A percentile compares a stretch with the other conserved stretches of the same genome.
phyloP scores from a whole-genome alignment of 1,140 invertebrate genomes.

The Cheumatopsyche charites region DNA sequence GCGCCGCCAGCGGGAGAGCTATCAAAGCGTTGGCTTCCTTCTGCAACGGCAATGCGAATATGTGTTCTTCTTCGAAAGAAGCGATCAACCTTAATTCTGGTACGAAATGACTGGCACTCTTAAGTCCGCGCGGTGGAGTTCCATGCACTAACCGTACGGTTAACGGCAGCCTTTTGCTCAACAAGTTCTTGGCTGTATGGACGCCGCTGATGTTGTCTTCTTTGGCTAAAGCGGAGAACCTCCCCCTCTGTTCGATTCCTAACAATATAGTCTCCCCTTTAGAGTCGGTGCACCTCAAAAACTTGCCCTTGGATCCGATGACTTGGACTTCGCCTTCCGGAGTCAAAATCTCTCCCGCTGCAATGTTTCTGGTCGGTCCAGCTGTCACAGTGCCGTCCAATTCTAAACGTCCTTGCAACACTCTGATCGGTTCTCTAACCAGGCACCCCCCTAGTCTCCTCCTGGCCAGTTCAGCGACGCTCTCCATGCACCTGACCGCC shows the following conservation, averaged over 20 bases:
- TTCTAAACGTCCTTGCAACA: conserved; percentile 73
- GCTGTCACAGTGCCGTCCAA: conserved; percentile 69
- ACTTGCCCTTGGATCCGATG: conserved; percentile 70
- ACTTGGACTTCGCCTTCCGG: conserved; percentile 72
- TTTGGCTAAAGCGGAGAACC: conserved; percentile 88
- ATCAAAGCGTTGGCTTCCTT: conserved; percentile 78
- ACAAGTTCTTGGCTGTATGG: conserved; percentile 83
- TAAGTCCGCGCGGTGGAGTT: conserved; percentile 77
- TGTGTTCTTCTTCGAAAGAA: conserved; percentile 83
- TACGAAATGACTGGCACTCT: conserved; percentile 79
- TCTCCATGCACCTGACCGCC: conserved; percentile 87
- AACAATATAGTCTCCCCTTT: conserved; percentile 84
- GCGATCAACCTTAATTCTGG: conserved; percentile 82
- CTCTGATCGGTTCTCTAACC: conserved; percentile 85
- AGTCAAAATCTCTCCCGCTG: conserved; percentile 81
- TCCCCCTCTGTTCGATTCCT: conserved; percentile 83
- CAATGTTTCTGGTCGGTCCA: conserved; percentile 74
- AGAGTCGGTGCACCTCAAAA: conserved; percentile 84
- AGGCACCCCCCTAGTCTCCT: conserved; percentile 79
- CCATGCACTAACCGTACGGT: conserved; percentile 91
- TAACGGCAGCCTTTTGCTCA: conserved; percentile 86
- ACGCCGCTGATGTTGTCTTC: conserved; percentile 93
- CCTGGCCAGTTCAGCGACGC: conserved; percentile 80
- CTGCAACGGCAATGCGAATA: conserved; percentile 83
- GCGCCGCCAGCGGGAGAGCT: conserved; percentile 82